phyloP scores from a whole-genome alignment of 2,797 vertebrate species.

The Antrozous pallidus region DNA sequence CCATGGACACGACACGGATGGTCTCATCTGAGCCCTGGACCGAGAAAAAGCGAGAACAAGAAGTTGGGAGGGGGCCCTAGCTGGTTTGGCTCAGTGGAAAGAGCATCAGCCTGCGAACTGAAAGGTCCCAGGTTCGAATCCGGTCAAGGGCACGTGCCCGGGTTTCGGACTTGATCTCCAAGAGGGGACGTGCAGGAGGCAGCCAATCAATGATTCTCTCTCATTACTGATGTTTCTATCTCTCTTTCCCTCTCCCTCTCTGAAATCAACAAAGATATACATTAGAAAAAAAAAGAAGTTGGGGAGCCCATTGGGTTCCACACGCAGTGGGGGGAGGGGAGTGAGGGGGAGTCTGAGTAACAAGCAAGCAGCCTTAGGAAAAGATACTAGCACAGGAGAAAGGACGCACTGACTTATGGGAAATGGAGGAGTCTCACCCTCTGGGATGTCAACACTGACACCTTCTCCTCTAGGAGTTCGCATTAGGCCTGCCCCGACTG shows the following conservation, averaged over 20 bases:
- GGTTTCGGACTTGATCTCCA: too few relatives aligned
- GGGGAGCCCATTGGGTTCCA: background rate
- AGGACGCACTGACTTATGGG: background rate
- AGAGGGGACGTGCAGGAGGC: too few relatives aligned
- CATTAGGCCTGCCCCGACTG: background rate
- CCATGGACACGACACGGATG: constrained; percentile 97
- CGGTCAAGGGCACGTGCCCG: too few relatives aligned
- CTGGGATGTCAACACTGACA: background rate
- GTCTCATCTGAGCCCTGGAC: constrained; percentile 96
- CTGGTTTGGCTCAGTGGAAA: too few relatives aligned
- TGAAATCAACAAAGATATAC: too few relatives aligned
- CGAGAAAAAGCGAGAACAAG: constrained; percentile 14
- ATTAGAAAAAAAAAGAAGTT: too few relatives aligned
- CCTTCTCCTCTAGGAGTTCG: background rate
- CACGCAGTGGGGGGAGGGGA: rapidly evolving
- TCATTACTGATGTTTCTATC: too few relatives aligned
- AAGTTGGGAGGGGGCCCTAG: constrained; percentile 36
- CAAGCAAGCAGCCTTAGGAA: background rate
- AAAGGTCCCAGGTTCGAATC: too few relatives aligned
- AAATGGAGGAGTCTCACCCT: background rate
- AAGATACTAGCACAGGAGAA: rapidly evolving
- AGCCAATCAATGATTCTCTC: too few relatives aligned
- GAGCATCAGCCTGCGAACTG: too few relatives aligned
- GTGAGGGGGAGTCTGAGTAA: background rate
- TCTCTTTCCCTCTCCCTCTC: too few relatives aligned